Evolutionary conservation across 2,113 vertebrate genomes (phyloP).

Genomic region (Hemichromis elongatus): DNA sequence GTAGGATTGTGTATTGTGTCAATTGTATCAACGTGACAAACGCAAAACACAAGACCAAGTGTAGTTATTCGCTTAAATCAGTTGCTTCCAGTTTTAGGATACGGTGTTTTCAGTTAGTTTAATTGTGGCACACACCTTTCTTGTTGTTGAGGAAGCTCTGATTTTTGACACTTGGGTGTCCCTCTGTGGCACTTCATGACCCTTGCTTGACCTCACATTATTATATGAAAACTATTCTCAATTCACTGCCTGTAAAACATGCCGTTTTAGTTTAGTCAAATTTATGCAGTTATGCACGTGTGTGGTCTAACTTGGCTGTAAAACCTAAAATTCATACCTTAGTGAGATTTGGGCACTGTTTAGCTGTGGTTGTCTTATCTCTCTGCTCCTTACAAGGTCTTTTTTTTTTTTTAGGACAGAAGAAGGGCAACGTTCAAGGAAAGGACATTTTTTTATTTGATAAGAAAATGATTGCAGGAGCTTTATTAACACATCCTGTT

Average conservation of each 20-base stretch:
- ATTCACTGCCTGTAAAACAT: not conserved
- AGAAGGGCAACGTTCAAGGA: conserved; percentile 30
- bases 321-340: not conserved
- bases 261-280: not conserved
- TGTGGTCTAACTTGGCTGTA: not conserved
- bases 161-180: not conserved
- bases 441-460: not conserved
- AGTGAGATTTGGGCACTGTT: not conserved
- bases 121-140: not conserved
- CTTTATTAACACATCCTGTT: not conserved
- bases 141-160: not conserved
- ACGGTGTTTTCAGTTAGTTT: not conserved
- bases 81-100: not conserved
- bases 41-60: not conserved
- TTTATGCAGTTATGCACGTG: not conserved
- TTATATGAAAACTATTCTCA: not conserved
- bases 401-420: not conserved
- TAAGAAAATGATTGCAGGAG: not conserved
- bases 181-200: not conserved
- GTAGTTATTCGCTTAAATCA: not conserved
- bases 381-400: not conserved
- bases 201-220: not conserved
- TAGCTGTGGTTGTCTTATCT: conserved; percentile 9
- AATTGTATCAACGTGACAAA: not conserved
- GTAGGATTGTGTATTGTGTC: not conserved